These are phyloP conservation scores for Oxygymnocypris stewartii DNA, from an alignment of 2,113 vertebrate genomes.

Conservation along the genomic window DNA sequence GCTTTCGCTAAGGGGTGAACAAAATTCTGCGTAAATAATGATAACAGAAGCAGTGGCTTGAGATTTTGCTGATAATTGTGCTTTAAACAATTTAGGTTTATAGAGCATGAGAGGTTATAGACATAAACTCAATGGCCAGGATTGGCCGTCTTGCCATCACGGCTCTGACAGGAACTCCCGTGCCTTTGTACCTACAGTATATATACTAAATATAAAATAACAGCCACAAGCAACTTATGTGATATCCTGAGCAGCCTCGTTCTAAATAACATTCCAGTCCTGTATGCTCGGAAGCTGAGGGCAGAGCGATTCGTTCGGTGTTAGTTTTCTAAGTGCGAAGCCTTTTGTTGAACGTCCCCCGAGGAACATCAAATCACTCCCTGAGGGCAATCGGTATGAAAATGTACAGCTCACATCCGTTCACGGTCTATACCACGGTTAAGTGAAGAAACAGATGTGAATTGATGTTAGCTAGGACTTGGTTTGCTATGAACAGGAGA, in stretches of 20 bases:
- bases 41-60: slow-evolving; percentile 6
- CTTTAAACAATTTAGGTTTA: slow-evolving; percentile 39
- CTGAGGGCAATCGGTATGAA: neutral
- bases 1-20: neutral
- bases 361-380: slow-evolving; percentile 4
- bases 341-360: too few relatives aligned
- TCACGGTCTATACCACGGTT: neutral
- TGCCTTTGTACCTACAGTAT: neutral
- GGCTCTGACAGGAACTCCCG: slow-evolving; percentile 17
- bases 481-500: neutral
- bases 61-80: slow-evolving; percentile 41
- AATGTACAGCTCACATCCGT: neutral
- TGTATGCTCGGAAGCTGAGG: neutral
- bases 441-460: neutral
- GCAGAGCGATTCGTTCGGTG: neutral
- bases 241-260: neutral
- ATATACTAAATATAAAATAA: slow-evolving; percentile 29
- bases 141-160: slow-evolving; percentile 14
- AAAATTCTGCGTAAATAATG: slow-evolving; percentile 10
- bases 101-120: slow-evolving; percentile 25
- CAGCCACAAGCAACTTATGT: neutral
- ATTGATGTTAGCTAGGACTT: neutral
- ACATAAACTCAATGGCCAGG: neutral
- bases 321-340: too few relatives aligned
- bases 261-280: neutral